phyloP scores from a whole-genome alignment of 1,140 invertebrate genomes.

The Drosophila murphyi region DNA sequence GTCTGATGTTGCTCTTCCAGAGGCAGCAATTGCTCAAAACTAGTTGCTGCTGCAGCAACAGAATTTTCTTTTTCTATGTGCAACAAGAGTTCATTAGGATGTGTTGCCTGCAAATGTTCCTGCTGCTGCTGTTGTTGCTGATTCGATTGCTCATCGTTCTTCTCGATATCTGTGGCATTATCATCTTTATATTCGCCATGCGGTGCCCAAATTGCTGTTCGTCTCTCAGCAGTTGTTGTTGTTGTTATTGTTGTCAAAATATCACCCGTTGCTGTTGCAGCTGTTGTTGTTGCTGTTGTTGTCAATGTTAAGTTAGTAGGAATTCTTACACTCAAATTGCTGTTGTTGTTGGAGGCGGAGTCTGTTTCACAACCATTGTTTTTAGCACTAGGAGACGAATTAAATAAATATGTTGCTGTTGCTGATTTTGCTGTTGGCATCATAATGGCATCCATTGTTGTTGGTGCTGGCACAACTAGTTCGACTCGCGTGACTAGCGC shows the following conservation, averaged over 20 bases:
- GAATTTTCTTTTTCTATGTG: conserved; percentile 60
- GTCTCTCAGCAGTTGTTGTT: conserved; percentile 22
- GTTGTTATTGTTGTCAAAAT: conserved; percentile 39
- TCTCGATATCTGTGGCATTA: background rate
- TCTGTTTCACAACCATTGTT: conserved; percentile 76
- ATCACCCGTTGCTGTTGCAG: conserved; percentile 62
- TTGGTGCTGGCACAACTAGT: conserved; percentile 59
- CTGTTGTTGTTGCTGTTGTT: background rate
- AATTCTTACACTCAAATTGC: conserved; percentile 66
- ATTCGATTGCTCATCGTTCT: background rate
- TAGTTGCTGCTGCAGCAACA: background rate
- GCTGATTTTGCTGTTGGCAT: no score
- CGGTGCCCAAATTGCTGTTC: conserved; percentile 60
- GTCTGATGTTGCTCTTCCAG: conserved; percentile 33
- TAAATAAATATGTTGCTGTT: background rate
- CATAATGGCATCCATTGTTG: background rate
- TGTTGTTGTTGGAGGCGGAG: conserved; percentile 44
- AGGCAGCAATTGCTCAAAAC: conserved; percentile 45
- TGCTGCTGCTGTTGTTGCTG: conserved; percentile 15
- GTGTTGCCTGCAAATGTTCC: background rate
- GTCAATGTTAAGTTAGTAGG: conserved; percentile 65
- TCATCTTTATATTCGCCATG: conserved; percentile 51
- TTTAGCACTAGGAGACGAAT: conserved; percentile 53
- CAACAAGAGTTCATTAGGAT: conserved; percentile 51
- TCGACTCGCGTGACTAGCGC: conserved; percentile 71